Evolutionary conservation across 1,140 invertebrate genomes (phyloP).

Genomic region (Lethocerus indicus): DNA sequence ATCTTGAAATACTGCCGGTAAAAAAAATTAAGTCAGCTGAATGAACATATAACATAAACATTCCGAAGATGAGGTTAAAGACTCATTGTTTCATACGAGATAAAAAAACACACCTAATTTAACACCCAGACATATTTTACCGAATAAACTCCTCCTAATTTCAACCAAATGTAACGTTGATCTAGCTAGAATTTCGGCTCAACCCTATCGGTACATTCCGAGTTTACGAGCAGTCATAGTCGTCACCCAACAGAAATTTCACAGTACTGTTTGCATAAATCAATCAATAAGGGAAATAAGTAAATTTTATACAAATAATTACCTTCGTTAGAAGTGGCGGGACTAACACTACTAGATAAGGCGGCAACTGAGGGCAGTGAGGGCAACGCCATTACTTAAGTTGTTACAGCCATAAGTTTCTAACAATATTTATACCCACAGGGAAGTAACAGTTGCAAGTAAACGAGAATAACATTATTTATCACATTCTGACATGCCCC

Average conservation of each 20-base stretch:
- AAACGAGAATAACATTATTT: neutral
- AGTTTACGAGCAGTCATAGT: neutral
- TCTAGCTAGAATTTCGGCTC: too few relatives aligned
- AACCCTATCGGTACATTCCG: too few relatives aligned
- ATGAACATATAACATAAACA: too few relatives aligned
- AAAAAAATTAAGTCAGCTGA: too few relatives aligned
- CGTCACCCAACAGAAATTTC: neutral
- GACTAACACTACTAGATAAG: conserved; percentile 14
- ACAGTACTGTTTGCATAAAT: neutral
- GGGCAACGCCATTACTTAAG: conserved; percentile 12
- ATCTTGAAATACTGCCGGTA: too few relatives aligned
- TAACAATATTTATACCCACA: neutral
- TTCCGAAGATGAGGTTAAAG: too few relatives aligned
- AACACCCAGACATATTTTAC: too few relatives aligned
- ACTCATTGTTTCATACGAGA: too few relatives aligned
- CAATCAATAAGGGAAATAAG: neutral
- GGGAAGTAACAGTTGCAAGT: neutral
- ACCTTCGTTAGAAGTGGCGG: conserved; percentile 13
- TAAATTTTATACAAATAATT: conserved; percentile 1
- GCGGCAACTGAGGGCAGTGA: conserved; percentile 7
- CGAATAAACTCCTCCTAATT: too few relatives aligned
- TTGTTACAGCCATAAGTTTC: conserved; percentile 11
- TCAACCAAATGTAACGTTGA: too few relatives aligned
- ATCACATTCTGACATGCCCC: neutral
- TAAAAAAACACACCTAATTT: too few relatives aligned